Percentiles rank a stretch among this genome's conserved stretches.
Evolutionary conservation across 2,888 invertebrate genomes (phyloP).

Genomic region (Tiphia femorata): DNA sequence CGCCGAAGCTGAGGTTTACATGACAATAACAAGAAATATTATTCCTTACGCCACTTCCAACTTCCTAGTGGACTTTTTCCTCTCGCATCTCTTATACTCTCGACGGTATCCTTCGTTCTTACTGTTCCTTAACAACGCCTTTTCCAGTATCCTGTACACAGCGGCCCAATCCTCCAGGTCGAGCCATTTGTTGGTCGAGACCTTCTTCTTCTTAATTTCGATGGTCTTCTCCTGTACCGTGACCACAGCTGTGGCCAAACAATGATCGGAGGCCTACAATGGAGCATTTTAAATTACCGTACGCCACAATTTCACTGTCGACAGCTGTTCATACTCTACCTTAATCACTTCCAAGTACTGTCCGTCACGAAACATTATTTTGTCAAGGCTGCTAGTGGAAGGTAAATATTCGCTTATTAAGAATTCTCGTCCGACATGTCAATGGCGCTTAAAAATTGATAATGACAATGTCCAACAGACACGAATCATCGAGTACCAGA

Average conservation of each 20-base stretch:
- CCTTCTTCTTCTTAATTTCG: constrained; percentile 47
- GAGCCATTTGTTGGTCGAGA: constrained; percentile 57
- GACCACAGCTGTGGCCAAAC: constrained; percentile 54
- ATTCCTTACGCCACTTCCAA: constrained; percentile 53
- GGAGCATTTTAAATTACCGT: background rate
- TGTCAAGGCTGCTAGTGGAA: too few relatives aligned
- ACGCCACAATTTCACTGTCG: background rate
- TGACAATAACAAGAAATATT: background rate
- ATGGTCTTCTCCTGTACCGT: constrained; percentile 55
- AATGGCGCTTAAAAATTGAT: too few relatives aligned
- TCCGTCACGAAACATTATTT: constrained; percentile 60
- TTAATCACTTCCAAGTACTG: constrained; percentile 59
- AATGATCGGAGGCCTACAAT: constrained; percentile 48
- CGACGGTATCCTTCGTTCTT: constrained; percentile 13
- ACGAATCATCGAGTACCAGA: too few relatives aligned
- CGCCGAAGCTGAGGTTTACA: too few relatives aligned
- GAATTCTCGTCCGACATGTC: too few relatives aligned
- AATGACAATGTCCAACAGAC: too few relatives aligned
- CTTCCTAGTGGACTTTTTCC: constrained; percentile 50
- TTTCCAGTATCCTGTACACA: constrained; percentile 51
- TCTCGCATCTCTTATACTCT: constrained; percentile 24
- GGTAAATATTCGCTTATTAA: too few relatives aligned
- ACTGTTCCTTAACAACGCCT: constrained; percentile 48
- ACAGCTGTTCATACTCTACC: constrained; percentile 52
- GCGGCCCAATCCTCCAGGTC: constrained; percentile 55